A percentile compares a stretch with the other conserved stretches of the same genome.
phyloP scores from a whole-genome alignment of 2,888 invertebrate species.

The Drepana falcataria region DNA sequence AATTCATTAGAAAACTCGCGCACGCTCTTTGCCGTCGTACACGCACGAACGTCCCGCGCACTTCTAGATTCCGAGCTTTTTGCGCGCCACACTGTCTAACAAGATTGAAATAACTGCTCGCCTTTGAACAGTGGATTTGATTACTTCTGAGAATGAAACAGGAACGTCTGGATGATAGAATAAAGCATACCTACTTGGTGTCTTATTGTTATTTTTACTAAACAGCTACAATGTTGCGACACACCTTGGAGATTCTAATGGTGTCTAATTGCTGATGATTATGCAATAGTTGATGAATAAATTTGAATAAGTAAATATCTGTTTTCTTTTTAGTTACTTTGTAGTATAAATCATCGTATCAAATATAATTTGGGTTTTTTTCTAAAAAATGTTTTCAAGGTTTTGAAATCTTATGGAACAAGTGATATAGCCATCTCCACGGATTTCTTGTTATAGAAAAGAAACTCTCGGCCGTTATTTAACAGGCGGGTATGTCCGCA shows the following conservation, averaged over 20 bases:
- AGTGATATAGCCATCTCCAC: neutral
- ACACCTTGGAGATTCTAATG: too few relatives aligned
- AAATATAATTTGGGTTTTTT: too few relatives aligned
- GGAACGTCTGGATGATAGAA: slow-evolving; percentile 11
- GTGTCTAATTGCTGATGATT: too few relatives aligned
- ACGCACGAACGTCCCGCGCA: slow-evolving; percentile 47
- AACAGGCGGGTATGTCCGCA: slow-evolving; percentile 16
- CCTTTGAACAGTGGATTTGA: slow-evolving; percentile 50
- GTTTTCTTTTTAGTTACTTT: too few relatives aligned
- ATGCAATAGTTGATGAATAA: too few relatives aligned
- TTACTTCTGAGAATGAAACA: slow-evolving; percentile 47
- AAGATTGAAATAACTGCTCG: slow-evolving; percentile 64
- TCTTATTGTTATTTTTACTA: neutral
- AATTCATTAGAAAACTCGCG: slow-evolving; percentile 60
- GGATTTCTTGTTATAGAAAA: slow-evolving; percentile 12
- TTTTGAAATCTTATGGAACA: too few relatives aligned
- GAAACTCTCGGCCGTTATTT: slow-evolving; percentile 17
- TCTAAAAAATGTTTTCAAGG: too few relatives aligned
- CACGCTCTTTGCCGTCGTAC: slow-evolving; percentile 44
- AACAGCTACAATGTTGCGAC: too few relatives aligned
- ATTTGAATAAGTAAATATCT: too few relatives aligned
- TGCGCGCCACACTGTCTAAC: slow-evolving; percentile 64
- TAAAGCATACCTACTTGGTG: neutral
- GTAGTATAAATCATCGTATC: too few relatives aligned
- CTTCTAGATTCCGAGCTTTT: slow-evolving; percentile 54